These are phyloP conservation scores for Tetrao urogallus DNA, from an alignment of 2,113 vertebrate genomes.

Conservation along the genomic window DNA sequence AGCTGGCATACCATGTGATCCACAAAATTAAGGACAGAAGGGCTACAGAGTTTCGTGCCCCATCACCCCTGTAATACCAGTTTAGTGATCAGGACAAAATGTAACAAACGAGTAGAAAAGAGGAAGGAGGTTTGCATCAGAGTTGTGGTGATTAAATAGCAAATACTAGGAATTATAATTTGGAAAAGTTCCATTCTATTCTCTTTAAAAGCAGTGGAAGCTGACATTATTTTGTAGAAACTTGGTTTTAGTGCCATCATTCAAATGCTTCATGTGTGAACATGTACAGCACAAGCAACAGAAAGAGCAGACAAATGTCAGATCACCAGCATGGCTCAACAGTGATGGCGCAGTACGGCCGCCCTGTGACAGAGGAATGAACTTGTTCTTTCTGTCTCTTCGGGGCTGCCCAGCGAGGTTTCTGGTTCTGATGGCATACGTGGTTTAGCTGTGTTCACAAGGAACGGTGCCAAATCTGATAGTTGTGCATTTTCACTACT, in stretches of 20 bases:
- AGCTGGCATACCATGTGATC: not conserved
- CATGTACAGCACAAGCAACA: not conserved
- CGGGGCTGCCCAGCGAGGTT: not conserved
- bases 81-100: not conserved
- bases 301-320: not conserved
- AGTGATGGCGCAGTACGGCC: not conserved
- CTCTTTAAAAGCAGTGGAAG: not conserved
- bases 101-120: not conserved
- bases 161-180: not conserved
- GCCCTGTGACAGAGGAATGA: not conserved
- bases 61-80: not conserved
- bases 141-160: not conserved
- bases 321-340: not conserved
- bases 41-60: not conserved
- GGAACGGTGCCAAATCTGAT: not conserved
- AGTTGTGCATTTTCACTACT: not conserved
- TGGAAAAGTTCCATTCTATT: not conserved
- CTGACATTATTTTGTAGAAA: not conserved
- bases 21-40: not conserved
- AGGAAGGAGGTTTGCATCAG: not conserved
- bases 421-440: not conserved
- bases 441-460: not conserved
- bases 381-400: not conserved
- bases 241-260: not conserved
- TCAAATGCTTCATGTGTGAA: not conserved